A percentile compares a stretch with the other conserved stretches of the same genome.
Evolutionary conservation across 2,113 vertebrate genomes (phyloP).

Genomic region (Todiramphus saurophagus): DNA sequence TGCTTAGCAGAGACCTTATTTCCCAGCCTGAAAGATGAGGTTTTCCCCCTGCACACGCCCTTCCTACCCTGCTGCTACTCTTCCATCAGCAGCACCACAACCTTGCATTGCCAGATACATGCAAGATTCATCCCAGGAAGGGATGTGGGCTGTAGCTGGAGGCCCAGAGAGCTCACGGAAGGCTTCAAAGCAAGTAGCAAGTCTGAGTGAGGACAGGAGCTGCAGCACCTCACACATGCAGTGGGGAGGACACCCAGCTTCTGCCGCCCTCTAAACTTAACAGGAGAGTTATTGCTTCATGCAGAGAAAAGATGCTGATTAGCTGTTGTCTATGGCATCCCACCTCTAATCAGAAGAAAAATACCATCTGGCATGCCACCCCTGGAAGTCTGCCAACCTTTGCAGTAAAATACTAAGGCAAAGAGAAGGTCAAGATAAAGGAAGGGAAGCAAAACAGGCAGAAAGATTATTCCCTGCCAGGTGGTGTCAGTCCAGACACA

Average conservation of each 20-base stretch:
- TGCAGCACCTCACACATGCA: not conserved
- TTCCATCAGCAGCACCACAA: not conserved
- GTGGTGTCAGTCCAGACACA: not conserved
- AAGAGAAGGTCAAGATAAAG: constrained; percentile 51
- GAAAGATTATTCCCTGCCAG: constrained; percentile 38
- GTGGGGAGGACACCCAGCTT: not conserved
- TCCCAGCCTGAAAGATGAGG: not conserved
- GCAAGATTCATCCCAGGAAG: not conserved
- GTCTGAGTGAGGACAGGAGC: not conserved
- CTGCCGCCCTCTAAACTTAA: constrained; percentile 15
- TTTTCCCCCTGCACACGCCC: not conserved
- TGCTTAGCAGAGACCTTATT: not conserved
- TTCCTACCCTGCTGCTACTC: not conserved
- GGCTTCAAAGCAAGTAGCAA: not conserved
- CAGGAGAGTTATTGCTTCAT: constrained; percentile 15
- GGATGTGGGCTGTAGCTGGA: not conserved
- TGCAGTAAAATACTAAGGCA: constrained; percentile 43
- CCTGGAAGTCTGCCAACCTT: constrained; percentile 61
- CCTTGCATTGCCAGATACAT: not conserved
- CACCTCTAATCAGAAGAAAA: constrained; percentile 44
- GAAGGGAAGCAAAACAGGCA: not conserved
- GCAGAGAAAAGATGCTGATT: constrained; percentile 52
- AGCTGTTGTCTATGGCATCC: constrained; percentile 37
- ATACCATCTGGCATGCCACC: constrained; percentile 62
- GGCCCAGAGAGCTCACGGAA: not conserved